A percentile compares a stretch with the other conserved stretches of the same genome.
These are phyloP conservation scores for Pseudeuparius sepicola DNA, from an alignment of 2,888 invertebrate species.

Conservation along the genomic window DNA sequence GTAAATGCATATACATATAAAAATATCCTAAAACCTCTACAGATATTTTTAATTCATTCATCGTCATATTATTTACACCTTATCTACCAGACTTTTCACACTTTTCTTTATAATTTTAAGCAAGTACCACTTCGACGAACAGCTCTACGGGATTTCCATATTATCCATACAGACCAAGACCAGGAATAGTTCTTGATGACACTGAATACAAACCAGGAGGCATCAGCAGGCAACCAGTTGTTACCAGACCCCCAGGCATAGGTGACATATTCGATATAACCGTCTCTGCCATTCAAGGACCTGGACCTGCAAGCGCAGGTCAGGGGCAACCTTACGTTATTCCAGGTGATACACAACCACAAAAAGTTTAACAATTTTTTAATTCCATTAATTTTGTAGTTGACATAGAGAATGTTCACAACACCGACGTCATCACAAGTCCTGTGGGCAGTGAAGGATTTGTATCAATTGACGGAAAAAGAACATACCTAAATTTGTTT, in stretches of 20 bases:
- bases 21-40: no score
- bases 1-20: no score
- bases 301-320: constrained; percentile 44
- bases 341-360: constrained; percentile 38
- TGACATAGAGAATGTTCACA: constrained; percentile 41
- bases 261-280: constrained; percentile 84
- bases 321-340: constrained; percentile 44
- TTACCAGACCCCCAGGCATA: constrained; percentile 43
- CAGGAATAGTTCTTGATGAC: constrained; percentile 80
- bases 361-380: background rate
- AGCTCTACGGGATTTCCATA: constrained; percentile 37
- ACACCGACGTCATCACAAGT: constrained; percentile 66
- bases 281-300: constrained; percentile 78
- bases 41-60: no score
- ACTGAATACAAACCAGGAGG: constrained; percentile 67
- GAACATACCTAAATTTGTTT: constrained; percentile 79
- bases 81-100: no score
- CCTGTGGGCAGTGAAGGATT: constrained; percentile 74
- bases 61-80: no score
- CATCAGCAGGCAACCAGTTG: constrained; percentile 33
- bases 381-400: constrained; percentile 36
- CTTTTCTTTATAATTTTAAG: no score
- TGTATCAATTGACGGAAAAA: constrained; percentile 84
- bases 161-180: constrained; percentile 63
- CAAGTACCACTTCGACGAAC: no score